phyloP scores from a whole-genome alignment of 2,888 invertebrate species.

The Tetrapedia diversipes region DNA sequence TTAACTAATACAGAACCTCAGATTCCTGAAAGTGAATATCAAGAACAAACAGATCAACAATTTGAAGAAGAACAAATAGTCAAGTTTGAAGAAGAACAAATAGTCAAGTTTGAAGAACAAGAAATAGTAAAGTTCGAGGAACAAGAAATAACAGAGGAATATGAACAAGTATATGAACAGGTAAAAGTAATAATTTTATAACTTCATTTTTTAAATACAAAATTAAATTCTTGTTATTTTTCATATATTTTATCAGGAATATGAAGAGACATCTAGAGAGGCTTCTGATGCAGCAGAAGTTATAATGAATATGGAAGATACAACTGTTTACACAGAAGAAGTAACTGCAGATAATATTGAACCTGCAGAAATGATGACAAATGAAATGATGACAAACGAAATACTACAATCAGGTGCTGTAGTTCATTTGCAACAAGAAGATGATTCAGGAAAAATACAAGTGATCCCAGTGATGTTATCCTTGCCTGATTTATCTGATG shows the following conservation, averaged over 20 bases:
- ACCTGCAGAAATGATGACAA: slow-evolving; percentile 75
- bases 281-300: slow-evolving; percentile 77
- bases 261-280: slow-evolving; percentile 79
- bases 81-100: slow-evolving; percentile 61
- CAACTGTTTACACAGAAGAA: slow-evolving; percentile 80
- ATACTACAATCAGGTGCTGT: slow-evolving; percentile 78
- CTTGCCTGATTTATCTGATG: slow-evolving; percentile 78
- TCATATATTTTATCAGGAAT: slow-evolving; percentile 70
- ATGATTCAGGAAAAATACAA: slow-evolving; percentile 79
- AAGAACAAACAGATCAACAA: slow-evolving; percentile 55
- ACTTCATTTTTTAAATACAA: background rate
- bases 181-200: slow-evolving; percentile 37
- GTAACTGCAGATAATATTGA: slow-evolving; percentile 79
- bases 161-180: slow-evolving; percentile 73
- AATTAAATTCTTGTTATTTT: background rate
- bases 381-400: slow-evolving; percentile 76
- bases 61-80: slow-evolving; percentile 65
- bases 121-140: slow-evolving; percentile 64
- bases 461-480: slow-evolving; percentile 81
- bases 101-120: slow-evolving; percentile 64
- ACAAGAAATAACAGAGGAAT: slow-evolving; percentile 69
- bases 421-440: slow-evolving; percentile 78
- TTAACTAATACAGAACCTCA: slow-evolving; percentile 49
- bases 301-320: slow-evolving; percentile 79
- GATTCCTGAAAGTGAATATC: slow-evolving; percentile 61